Base-by-base conservation (phyloP, 92 coral and sea anemone genomes). In the Actinostola sp. region DNA sequence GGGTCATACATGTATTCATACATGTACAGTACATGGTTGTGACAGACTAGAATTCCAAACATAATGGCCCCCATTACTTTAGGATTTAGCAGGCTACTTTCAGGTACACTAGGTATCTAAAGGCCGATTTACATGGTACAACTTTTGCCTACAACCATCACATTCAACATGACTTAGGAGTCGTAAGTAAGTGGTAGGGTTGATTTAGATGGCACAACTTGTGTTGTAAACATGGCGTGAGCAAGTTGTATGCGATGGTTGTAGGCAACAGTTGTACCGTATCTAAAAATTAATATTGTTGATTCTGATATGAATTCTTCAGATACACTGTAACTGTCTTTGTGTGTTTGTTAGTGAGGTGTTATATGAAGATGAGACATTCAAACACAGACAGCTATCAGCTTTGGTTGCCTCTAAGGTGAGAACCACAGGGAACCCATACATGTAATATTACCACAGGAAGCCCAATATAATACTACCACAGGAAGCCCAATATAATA, bases 331-430 rank as follows among this genome's bases (percentile, higher is more conserved):
- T 26, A n/a, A n/a, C 21, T 29, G 12, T 8, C 15, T 54, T 53
- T 41, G 8, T 70, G 45, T 68, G 20, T 6, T 21, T 32, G 1
- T 8, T 74, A 94, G 98, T 72, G 98, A 94, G 89, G 96, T 94
- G 45, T 61, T 94, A 24, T 94, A 94, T 79, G 98, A 94, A 88
- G 98, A 94, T 88, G 90, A 85, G 44, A 67, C 87, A 11, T 94
- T 94, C 76, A 94, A 88, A 72, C 93, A 92, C 66, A 88, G 90
- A 75, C 89, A 91, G 65, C 86, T 94, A 16, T 92, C 98, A 64
- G 98, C 98, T 39, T 89, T 94, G 32, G 78, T 94, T 63, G 98
- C 97, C 16, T 94, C 98, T 32, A 94, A 94, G 93, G 98, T 70
- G 35, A 68, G 38, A 57, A 9, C 26, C 14, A 32, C 33, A 15